Percentiles rank a stretch among this genome's conserved stretches.
These are phyloP conservation scores for Catocala sponsa DNA, from an alignment of 2,888 invertebrate genomes.

Conservation along the genomic window DNA sequence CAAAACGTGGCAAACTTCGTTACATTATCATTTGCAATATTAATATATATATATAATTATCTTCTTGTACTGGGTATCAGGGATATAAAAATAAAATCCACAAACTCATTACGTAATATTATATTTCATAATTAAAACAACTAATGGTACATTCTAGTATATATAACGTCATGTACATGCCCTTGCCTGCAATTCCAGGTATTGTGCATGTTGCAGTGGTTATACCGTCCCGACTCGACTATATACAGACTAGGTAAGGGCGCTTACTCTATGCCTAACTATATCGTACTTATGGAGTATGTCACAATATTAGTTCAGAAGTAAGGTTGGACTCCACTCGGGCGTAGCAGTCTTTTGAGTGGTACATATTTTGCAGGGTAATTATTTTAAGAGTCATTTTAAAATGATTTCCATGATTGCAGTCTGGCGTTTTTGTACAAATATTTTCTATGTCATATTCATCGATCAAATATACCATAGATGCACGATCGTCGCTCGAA, in stretches of 20 bases:
- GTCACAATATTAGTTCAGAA: not conserved
- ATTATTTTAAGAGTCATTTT: too few relatives aligned
- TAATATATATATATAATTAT: too few relatives aligned
- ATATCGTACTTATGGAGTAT: conserved; percentile 2
- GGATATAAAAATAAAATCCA: conserved; percentile 47
- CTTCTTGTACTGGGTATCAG: too few relatives aligned
- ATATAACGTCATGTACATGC: conserved; percentile 53
- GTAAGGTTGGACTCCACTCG: not conserved
- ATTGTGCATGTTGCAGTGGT: conserved; percentile 82
- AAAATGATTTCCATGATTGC: too few relatives aligned
- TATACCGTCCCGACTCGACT: conserved; percentile 43
- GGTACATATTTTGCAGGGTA: too few relatives aligned
- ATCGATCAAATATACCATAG: too few relatives aligned
- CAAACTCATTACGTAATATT: conserved; percentile 68
- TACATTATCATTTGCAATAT: too few relatives aligned
- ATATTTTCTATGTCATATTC: too few relatives aligned
- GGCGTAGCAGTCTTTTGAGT: too few relatives aligned
- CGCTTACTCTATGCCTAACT: conserved; percentile 22
- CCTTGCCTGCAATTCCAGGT: conserved; percentile 82
- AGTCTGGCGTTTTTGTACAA: too few relatives aligned
- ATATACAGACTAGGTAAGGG: conserved; percentile 74
- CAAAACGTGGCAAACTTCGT: too few relatives aligned
- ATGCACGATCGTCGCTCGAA: too few relatives aligned
- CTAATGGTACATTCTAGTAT: conserved; percentile 69
- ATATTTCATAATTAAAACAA: conserved; percentile 82